Percentiles rank a stretch among this genome's conserved stretches.
phyloP scores from a whole-genome alignment of 2,113 vertebrate species.

The Scomber colias region DNA sequence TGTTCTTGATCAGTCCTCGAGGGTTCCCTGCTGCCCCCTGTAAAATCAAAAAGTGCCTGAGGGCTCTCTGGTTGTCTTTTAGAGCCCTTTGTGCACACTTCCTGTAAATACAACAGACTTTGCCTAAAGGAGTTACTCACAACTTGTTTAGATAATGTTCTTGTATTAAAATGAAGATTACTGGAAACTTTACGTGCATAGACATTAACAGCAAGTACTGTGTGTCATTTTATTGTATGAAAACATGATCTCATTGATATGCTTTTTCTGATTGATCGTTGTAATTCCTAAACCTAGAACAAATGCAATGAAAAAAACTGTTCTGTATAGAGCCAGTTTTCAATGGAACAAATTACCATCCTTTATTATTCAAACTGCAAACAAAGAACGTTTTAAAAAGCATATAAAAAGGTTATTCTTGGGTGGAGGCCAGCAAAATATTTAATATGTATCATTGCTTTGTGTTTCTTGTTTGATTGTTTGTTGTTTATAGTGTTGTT shows the following conservation, averaged over 20 bases:
- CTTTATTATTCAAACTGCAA: no score
- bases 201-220: no score
- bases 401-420: no score
- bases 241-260: not conserved
- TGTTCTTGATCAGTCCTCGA: conserved; percentile 1
- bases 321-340: no score
- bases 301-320: no score
- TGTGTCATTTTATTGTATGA: not conserved
- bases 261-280: not conserved
- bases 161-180: not conserved
- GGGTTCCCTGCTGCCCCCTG: not conserved
- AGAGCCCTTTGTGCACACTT: conserved; percentile 1
- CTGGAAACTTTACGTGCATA: not conserved
- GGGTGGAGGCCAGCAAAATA: no score
- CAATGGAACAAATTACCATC: no score
- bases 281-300: no score
- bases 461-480: no score
- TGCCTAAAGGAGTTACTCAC: conserved; percentile 1
- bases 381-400: no score
- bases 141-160: not conserved
- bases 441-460: no score
- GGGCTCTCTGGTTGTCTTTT: conserved; percentile 12
- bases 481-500: no score
- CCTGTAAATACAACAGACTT: conserved; percentile 12
- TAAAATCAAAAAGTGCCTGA: conserved; percentile 25